A percentile compares a stretch with the other conserved stretches of the same genome.
phyloP scores from a whole-genome alignment of 2,888 invertebrate genomes.

The Nasonovia ribisnigri region DNA sequence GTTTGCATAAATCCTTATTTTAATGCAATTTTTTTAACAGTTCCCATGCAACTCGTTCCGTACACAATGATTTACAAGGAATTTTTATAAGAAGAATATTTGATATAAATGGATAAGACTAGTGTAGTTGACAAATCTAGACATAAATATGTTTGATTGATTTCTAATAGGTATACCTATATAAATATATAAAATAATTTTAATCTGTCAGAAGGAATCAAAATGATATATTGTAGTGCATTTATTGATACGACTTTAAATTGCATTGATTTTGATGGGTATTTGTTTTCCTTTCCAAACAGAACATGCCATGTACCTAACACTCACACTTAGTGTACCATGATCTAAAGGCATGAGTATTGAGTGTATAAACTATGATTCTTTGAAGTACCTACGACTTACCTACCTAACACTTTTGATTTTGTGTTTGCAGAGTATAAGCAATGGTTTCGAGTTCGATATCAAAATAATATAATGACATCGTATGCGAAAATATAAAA shows the following conservation, averaged over 20 bases:
- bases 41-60: not conserved
- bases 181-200: not conserved
- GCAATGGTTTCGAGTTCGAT: not conserved
- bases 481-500: no score
- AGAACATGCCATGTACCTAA: not conserved
- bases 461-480: not conserved
- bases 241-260: not conserved
- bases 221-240: not conserved
- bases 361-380: not conserved
- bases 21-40: slow-evolving; percentile 6
- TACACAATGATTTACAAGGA: slow-evolving; percentile 15
- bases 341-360: not conserved
- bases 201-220: not conserved
- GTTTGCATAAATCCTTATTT: not conserved
- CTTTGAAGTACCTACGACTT: not conserved
- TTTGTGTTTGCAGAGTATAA: not conserved
- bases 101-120: slow-evolving; percentile 30
- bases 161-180: not conserved
- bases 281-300: not conserved
- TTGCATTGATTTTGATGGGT: not conserved
- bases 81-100: not conserved
- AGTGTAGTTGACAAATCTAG: slow-evolving; percentile 5
- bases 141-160: not conserved
- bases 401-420: not conserved
- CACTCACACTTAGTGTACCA: not conserved